A percentile compares a stretch with the other conserved stretches of the same genome.
Conservation (phyloP, 2,888 invertebrate genomes). For the Stenotaenia linearis region DNA sequence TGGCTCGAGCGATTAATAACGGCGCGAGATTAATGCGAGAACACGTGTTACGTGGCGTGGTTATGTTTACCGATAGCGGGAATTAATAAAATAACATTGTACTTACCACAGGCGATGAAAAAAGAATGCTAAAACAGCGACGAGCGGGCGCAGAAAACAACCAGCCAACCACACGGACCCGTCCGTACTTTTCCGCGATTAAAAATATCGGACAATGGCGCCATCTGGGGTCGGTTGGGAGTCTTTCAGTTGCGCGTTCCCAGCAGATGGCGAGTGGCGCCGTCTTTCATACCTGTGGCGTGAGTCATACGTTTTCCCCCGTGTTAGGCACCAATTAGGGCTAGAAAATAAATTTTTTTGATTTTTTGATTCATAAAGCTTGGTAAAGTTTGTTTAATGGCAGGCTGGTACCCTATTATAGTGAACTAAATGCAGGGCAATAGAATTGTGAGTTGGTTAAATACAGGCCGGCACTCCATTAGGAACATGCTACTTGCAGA, state of each 20-base stretch:
- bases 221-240: not conserved
- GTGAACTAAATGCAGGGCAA: too few species aligned
- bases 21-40: not conserved
- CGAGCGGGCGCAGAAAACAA: constrained; percentile 10
- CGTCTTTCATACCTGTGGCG: not conserved
- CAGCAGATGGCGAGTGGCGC: not conserved
- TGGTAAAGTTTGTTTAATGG: too few species aligned
- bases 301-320: not conserved
- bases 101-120: constrained; percentile 11
- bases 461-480: too few species aligned
- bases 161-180: not conserved
- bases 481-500: too few species aligned
- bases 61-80: not conserved
- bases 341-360: not conserved
- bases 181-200: constrained; percentile 20
- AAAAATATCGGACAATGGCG: constrained; percentile 10
- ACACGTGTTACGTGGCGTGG: not conserved
- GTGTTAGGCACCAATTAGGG: too few species aligned
- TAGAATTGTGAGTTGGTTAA: too few species aligned
- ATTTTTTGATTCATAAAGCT: not conserved
- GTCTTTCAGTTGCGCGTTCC: not conserved
- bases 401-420: too few species aligned
- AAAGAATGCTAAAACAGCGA: constrained; percentile 20
- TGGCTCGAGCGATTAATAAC: not conserved
- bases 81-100: constrained; percentile 11